Evolutionary conservation across 2,888 invertebrate genomes (phyloP), one percentile per base, ranked within the genome.

Genomic region (Agriotes lineatus): DNA sequence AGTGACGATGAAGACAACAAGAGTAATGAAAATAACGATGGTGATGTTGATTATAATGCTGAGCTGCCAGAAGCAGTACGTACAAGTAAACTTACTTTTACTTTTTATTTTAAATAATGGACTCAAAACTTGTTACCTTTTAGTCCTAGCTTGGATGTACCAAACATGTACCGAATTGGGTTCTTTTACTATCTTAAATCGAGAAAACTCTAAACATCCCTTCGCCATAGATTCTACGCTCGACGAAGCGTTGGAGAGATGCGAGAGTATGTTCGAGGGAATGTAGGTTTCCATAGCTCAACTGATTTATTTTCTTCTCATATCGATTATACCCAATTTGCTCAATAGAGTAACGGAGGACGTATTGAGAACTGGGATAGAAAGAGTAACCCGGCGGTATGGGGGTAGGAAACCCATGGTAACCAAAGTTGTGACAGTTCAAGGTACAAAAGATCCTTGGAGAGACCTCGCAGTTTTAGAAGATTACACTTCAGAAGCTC

Each of bases 311-410:
- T n/a, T n/a, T n/a, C n/a, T n/a, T n/a, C n/a, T n/a, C n/a, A n/a
- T n/a, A n/a, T n/a, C n/a, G n/a, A n/a, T n/a, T n/a, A n/a, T n/a
- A n/a, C n/a, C n/a, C n/a, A n/a, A n/a, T n/a, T n/a, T n/a, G n/a
- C n/a, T n/a, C n/a, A n/a, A n/a, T 44, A 63, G 63, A 3, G 56
- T 63, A 10, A 63, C 54, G 1, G 63, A 63, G 33, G 16, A 56
- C 25, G 39, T 63, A 19, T 56, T 63, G n/a, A n/a, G n/a, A n/a
- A n/a, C n/a, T n/a, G n/a, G n/a, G n/a, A n/a, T n/a, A n/a, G n/a
- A n/a, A n/a, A n/a, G n/a, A n/a, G n/a, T n/a, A n/a, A n/a, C n/a
- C n/a, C n/a, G n/a, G n/a, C n/a, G n/a, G n/a, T n/a, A 63, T 18
- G 63, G 63, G n/a, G 63, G 63, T n/a, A 54, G 33, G 18, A 56